Evolutionary conservation across 2,797 vertebrate species (phyloP).

Genomic region (Coccyzus lansbergi): DNA sequence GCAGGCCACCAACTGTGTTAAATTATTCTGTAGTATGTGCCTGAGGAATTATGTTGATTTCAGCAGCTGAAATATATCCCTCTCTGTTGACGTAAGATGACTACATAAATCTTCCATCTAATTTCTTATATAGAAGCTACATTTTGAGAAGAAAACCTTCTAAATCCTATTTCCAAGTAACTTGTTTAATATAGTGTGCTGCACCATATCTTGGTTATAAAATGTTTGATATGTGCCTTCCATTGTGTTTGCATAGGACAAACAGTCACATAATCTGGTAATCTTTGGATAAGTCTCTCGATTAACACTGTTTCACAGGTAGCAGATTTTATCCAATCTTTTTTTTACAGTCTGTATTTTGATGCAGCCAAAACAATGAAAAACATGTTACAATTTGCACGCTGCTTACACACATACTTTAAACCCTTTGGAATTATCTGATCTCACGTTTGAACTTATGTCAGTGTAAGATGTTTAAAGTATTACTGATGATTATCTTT

Average conservation of each 20-base stretch:
- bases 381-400: background rate
- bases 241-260: background rate
- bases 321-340: background rate
- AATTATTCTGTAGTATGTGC: background rate
- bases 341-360: background rate
- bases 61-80: background rate
- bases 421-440: background rate
- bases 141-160: background rate
- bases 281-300: background rate
- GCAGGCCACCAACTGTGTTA: conserved; percentile 15
- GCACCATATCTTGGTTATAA: background rate
- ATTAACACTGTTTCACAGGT: background rate
- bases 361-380: background rate
- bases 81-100: background rate
- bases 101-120: background rate
- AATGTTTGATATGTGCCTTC: background rate
- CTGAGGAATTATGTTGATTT: background rate
- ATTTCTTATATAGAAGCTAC: background rate
- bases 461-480: background rate
- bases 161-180: background rate
- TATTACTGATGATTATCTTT: background rate
- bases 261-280: background rate
- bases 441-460: background rate
- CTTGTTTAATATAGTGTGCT: background rate
- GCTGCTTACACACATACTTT: background rate